phyloP scores from a whole-genome alignment of 1,140 invertebrate species.

The Macrocentrus cingulum region DNA sequence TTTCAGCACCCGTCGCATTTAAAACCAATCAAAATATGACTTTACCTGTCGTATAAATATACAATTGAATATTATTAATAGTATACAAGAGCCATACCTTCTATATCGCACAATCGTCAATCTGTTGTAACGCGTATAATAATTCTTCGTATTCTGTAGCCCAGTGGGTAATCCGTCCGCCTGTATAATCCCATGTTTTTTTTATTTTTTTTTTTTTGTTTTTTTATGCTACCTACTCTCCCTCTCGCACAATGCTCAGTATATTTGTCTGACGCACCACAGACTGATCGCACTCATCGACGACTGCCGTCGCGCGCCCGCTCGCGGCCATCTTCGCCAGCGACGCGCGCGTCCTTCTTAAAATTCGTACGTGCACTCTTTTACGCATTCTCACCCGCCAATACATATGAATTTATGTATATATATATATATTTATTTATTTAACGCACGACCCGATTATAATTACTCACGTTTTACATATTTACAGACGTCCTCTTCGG shows the following conservation, averaged over 20 bases:
- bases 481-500: conserved; percentile 30
- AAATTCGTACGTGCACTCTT: conserved; percentile 26
- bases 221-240: conserved; percentile 21
- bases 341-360: conserved; percentile 41
- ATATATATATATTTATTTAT: conserved; percentile 10
- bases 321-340: conserved; percentile 14
- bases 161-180: conserved; percentile 31
- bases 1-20: conserved; percentile 59
- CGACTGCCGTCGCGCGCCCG: no score
- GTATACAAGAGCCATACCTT: conserved; percentile 54
- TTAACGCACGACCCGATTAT: conserved; percentile 22
- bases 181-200: conserved; percentile 11
- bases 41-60: conserved; percentile 58
- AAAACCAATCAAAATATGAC: conserved; percentile 59
- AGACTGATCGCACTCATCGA: no score
- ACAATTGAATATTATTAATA: conserved; percentile 58
- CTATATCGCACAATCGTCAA: conserved; percentile 38
- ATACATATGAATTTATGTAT: conserved; percentile 7
- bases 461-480: conserved; percentile 35
- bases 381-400: conserved; percentile 9
- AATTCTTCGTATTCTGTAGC: conserved; percentile 28
- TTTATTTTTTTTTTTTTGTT: conserved; percentile 24
- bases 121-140: conserved; percentile 34
- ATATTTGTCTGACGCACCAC: no score
- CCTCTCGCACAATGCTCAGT: neutral